These are phyloP conservation scores for Mythimna loreyi DNA, from an alignment of 2,888 invertebrate genomes.

Conservation along the genomic window DNA sequence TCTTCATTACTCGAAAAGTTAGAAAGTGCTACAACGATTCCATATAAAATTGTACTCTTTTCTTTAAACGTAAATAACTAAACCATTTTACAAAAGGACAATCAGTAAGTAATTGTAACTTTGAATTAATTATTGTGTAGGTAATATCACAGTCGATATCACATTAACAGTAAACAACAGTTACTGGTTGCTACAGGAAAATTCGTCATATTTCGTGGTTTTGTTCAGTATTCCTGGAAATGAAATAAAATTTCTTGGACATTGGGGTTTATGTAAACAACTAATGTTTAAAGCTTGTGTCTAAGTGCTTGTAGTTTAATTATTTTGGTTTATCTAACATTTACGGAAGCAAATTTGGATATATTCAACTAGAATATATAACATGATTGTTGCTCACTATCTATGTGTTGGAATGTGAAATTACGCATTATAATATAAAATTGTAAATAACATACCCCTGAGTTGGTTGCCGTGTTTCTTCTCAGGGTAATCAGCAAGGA, in stretches of 20 bases:
- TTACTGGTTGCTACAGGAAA: constrained; percentile 1
- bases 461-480: too few relatives aligned
- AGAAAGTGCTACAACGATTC: too few relatives aligned
- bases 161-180: background rate
- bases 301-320: too few relatives aligned
- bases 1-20: too few relatives aligned
- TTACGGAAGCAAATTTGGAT: background rate
- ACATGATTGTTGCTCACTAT: background rate
- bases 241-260: background rate
- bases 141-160: background rate
- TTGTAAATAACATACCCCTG: background rate
- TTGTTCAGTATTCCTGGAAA: background rate
- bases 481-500: too few relatives aligned
- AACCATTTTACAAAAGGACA: background rate
- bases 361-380: background rate
- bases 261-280: background rate
- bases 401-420: background rate
- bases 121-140: background rate
- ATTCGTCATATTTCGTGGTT: background rate
- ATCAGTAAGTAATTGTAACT: background rate
- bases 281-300: background rate
- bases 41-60: too few relatives aligned
- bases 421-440: too few relatives aligned
- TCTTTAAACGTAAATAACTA: background rate
- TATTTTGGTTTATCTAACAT: background rate